Base-by-base conservation (phyloP, 2,797 vertebrate species). In the Oreortyx pictus region DNA sequence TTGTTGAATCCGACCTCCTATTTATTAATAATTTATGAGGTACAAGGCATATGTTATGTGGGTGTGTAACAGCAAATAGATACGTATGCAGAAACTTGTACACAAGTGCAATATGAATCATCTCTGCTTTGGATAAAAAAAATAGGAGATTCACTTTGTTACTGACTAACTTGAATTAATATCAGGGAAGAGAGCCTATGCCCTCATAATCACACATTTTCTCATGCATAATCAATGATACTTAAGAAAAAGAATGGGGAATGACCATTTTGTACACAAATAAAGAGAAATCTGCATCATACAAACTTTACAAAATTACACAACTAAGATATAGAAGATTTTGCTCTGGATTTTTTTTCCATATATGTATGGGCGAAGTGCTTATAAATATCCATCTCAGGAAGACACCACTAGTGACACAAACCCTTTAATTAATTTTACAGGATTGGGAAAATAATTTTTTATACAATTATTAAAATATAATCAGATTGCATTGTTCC, bases 21-120 rank as follows among this genome's bases (percentile, higher is more conserved):
- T 79, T 93, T 94, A 92, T 79, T 76, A 86, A 68, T 84, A 92
- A 94, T 94, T 94, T 93, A 93, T 87, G 68, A 73, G 74, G 83
- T 90, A 86, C 52, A 84, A 24, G 25, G 31, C 14, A 0, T 22
- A 29, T 80, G 59, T 74, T 92, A 68, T 4, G 7, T 39, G 41
- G 23, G 46, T 73, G 52, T 71, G 27, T 74, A 61, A 82, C 88
- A 71, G 64, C 64, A 84, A 75, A 71, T 16, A 77, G 47, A 46
- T 67, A 61, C 64, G 23, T 35, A 41, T 4, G 24, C 56, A 43
- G 14, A 78, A 88, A 66, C 60, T 54, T 61, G 52, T 81, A 85
- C 67, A 52, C 67, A 88, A 80, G 52, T 93, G 82, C 33, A 88
- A 24, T 7, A 41, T 73, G 89, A 50, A 81, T 37, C 11, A n/a